Base-by-base conservation (phyloP, 1,140 invertebrate species). In the Sarcophaga peregrina region DNA sequence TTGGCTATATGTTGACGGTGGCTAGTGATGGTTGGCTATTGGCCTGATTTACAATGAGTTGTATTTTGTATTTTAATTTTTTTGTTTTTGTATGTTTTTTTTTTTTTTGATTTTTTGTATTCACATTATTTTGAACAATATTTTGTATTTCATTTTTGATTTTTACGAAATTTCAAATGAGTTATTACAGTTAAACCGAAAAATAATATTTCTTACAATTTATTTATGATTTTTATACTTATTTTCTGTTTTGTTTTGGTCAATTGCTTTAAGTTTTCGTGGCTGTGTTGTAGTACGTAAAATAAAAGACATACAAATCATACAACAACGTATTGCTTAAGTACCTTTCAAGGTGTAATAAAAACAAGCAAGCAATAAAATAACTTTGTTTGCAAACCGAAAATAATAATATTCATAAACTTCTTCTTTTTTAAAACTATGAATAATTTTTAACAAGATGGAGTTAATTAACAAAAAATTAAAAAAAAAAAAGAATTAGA, bases 281-380 rank as follows among this genome's bases (percentile, higher is more conserved):
- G 25, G 25, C 4, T 37, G 25, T 37, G 7, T 58, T 58, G 54
- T 58, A n/a, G n/a, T n/a, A n/a, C n/a, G n/a, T 58, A 3, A 4
- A 1, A 58, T n/a, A 58, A 58, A 15, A n/a, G n/a, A 62, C 58
- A 20, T 37, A 37, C 25, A 37, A 37, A 37, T 37, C 25, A 37
- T 37, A 37, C 25, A 37, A 37, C 25, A n/a, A 37, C 25, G 25
- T 37, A 37, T 68, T 68, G 10, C 17, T 68, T 25, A 68, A 68
- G 17, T 68, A 68, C 62, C 17, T 68, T 25, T 68, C 62, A 68
- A 68, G 62, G 62, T 68, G 17, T 58, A 68, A 68, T 25, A 68
- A 20, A 62, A 25, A 20, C 1, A 68, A 68, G 54, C 54, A 58
- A 58, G 54, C 54, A 58, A 58, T 58, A 58, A 58, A 58, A 58